Conservation (phyloP, 2,888 invertebrate species). For the Diarsia dahlii region DNA sequence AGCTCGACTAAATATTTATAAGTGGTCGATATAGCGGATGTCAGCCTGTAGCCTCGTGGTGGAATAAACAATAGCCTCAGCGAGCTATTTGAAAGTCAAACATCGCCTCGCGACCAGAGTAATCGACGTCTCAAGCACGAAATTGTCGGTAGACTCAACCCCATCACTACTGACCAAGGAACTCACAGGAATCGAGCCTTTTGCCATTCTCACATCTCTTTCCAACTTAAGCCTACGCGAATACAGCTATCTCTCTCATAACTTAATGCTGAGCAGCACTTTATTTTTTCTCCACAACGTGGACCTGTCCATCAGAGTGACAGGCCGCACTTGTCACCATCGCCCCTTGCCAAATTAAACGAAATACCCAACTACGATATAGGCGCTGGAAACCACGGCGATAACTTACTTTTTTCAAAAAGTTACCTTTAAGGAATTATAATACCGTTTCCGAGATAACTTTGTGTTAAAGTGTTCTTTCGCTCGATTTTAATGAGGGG, state of each 20-base stretch:
- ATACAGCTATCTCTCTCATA: constrained; percentile 68
- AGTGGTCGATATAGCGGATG: constrained; percentile 77
- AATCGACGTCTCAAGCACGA: constrained; percentile 85
- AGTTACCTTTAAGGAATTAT: constrained; percentile 76
- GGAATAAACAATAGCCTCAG: constrained; percentile 79
- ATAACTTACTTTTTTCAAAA: constrained; percentile 75
- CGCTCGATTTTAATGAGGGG: constrained; percentile 75
- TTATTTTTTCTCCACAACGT: constrained; percentile 76
- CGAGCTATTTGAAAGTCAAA: constrained; percentile 84
- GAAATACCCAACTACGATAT: constrained; percentile 78
- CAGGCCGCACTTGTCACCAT: constrained; percentile 80
- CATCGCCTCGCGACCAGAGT: constrained; percentile 76
- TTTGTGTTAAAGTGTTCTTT: constrained; percentile 74
- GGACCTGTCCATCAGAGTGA: constrained; percentile 76
- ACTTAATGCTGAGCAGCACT: constrained; percentile 74
- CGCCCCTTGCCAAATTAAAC: constrained; percentile 83
- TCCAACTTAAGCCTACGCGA: constrained; percentile 57
- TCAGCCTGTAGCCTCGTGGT: constrained; percentile 76
- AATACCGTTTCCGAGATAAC: constrained; percentile 73
- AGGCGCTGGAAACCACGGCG: constrained; percentile 74
- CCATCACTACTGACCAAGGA: constrained; percentile 77
- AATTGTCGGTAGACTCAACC: constrained; percentile 75
- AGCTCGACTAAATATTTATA: constrained; percentile 83
- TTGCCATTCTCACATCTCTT: constrained; percentile 72
- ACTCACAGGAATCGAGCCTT: constrained; percentile 73